phyloP scores from a whole-genome alignment of 2,888 invertebrate species.

The Pristionchus mayeri region DNA sequence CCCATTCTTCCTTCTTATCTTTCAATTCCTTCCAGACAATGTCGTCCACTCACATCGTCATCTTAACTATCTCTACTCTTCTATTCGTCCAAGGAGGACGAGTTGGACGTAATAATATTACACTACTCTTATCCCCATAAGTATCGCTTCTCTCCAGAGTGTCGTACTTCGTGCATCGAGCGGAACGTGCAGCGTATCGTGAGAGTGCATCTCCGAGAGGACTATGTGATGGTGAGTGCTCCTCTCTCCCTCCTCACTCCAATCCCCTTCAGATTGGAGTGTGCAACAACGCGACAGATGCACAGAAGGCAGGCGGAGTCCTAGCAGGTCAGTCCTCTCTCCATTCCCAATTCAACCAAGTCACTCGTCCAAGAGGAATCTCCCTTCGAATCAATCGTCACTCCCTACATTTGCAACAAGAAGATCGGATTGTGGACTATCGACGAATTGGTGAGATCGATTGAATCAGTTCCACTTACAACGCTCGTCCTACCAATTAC shows the following conservation, averaged over 20 bases:
- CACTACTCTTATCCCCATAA: neutral
- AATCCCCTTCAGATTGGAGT: constrained; percentile 15
- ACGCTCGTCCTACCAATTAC: no score
- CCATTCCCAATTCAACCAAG: neutral
- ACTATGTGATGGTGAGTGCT: constrained; percentile 49
- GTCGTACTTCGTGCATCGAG: constrained; percentile 66
- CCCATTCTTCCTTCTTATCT: neutral
- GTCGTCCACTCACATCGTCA: neutral
- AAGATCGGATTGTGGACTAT: constrained; percentile 63
- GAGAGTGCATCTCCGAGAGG: constrained; percentile 62
- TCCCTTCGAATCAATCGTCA: constrained; percentile 54
- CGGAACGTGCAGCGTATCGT: constrained; percentile 63
- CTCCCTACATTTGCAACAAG: constrained; percentile 63
- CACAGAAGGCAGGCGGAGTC: constrained; percentile 25
- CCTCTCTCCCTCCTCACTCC: neutral
- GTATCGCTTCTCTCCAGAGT: constrained; percentile 53
- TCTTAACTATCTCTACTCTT: neutral
- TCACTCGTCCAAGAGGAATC: neutral
- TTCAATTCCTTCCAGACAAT: neutral
- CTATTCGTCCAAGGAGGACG: constrained; percentile 50
- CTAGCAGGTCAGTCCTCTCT: neutral
- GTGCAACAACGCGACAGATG: constrained; percentile 48
- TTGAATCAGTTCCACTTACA: neutral
- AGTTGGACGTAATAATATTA: constrained; percentile 56
- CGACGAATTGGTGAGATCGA: constrained; percentile 56